Conservation (phyloP, 2,113 vertebrate genomes). For the Peucedramus taeniatus region DNA sequence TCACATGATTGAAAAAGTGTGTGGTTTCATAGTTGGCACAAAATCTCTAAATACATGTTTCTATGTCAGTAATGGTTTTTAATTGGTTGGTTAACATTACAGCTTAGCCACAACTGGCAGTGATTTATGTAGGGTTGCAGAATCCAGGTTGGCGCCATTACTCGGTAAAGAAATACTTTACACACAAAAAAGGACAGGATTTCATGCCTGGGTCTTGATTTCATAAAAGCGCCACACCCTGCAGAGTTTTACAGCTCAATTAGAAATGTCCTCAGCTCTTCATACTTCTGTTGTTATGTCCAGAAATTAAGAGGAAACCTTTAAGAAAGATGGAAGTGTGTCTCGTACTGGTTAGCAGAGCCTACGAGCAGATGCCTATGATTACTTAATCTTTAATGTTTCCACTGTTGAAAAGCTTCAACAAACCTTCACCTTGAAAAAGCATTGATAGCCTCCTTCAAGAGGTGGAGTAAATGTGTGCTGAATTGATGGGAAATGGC, state of each 20-base stretch:
- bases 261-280: neutral
- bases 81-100: conserved; percentile 75
- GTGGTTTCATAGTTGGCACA: conserved; percentile 71
- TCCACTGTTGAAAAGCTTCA: neutral
- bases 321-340: neutral
- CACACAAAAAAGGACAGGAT: neutral
- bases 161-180: neutral
- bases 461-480: neutral
- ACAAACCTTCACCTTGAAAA: neutral
- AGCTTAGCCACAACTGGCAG: conserved; percentile 66
- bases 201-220: conserved; percentile 13
- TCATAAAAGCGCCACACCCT: conserved; percentile 37
- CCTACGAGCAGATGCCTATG: neutral
- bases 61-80: conserved; percentile 75
- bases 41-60: conserved; percentile 73
- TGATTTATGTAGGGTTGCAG: conserved; percentile 61
- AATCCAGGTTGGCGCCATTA: conserved; percentile 65
- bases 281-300: neutral
- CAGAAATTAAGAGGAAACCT: neutral
- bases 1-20: conserved; percentile 58
- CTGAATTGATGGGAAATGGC: neutral
- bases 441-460: neutral
- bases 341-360: neutral
- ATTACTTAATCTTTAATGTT: neutral
- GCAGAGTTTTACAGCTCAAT: neutral